Conservation (phyloP, 2,797 vertebrate species). For the Mareca penelope region DNA sequence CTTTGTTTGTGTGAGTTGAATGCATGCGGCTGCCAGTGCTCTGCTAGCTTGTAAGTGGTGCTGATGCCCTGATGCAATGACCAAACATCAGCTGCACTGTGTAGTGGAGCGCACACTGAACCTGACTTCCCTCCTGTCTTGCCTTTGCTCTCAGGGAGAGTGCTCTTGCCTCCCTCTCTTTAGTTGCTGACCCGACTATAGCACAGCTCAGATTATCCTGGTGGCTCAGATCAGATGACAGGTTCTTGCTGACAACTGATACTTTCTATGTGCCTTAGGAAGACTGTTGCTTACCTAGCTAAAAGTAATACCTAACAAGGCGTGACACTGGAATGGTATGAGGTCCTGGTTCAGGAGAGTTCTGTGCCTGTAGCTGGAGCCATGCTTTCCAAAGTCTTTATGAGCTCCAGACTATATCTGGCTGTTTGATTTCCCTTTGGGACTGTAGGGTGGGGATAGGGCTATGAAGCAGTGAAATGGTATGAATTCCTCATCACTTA, state of each 20-base stretch:
- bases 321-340: background rate
- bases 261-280: background rate
- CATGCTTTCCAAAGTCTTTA: background rate
- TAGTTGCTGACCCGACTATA: accelerated
- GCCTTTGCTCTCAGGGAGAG: background rate
- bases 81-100: background rate
- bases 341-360: background rate
- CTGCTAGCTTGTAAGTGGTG: background rate
- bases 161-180: background rate
- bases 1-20: background rate
- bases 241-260: background rate
- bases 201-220: background rate
- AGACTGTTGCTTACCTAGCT: background rate
- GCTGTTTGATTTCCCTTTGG: background rate
- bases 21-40: background rate
- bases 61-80: background rate
- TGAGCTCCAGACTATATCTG: background rate
- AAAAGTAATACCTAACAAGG: background rate
- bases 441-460: background rate
- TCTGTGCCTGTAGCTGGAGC: background rate
- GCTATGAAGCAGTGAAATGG: background rate
- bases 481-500: background rate
- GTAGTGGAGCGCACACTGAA: accelerated
- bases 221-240: background rate
- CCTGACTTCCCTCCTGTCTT: accelerated